Conservation (phyloP, 2,888 invertebrate genomes). For the Hyposoter didymator region DNA sequence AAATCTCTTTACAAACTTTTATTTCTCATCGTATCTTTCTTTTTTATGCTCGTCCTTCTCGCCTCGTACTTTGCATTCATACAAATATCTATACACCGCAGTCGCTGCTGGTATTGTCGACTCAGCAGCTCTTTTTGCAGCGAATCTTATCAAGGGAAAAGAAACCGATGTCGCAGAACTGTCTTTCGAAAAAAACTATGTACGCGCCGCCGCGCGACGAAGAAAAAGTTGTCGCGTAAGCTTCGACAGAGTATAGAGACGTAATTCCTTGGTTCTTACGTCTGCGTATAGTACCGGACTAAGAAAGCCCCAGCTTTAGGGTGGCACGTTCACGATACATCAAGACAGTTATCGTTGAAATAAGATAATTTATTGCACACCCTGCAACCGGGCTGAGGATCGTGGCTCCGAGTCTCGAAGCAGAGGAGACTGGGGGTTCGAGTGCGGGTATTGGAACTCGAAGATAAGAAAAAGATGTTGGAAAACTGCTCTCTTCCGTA, state of each 20-base stretch:
- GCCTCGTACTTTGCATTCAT: constrained; percentile 4
- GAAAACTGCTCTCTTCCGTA: constrained; percentile 67
- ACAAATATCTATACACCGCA: constrained; percentile 12
- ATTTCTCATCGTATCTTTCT: constrained; percentile 15
- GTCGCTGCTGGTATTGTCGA: constrained; percentile 36
- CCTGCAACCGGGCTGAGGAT: constrained; percentile 71
- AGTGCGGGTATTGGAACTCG: constrained; percentile 77
- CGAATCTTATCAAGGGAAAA: constrained; percentile 18
- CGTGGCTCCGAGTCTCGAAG: constrained; percentile 64
- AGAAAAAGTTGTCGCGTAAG: constrained; percentile 50
- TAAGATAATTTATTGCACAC: constrained; percentile 81
- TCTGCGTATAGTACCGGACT: neutral
- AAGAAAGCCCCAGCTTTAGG: constrained; percentile 25
- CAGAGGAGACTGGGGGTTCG: constrained; percentile 73
- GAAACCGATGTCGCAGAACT: constrained; percentile 25
- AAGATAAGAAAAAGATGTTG: constrained; percentile 76
- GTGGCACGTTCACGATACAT: constrained; percentile 75
- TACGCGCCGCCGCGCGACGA: neutral
- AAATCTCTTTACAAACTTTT: constrained; percentile 50
- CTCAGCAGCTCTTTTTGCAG: constrained; percentile 28
- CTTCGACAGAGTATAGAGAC: constrained; percentile 1
- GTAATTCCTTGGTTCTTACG: neutral
- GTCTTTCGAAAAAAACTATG: constrained; percentile 29
- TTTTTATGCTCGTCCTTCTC: constrained; percentile 12
- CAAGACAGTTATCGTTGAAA: constrained; percentile 80